A percentile compares a stretch with the other conserved stretches of the same genome.
phyloP scores from a whole-genome alignment of 2,113 vertebrate genomes.

The Alectura lathami region DNA sequence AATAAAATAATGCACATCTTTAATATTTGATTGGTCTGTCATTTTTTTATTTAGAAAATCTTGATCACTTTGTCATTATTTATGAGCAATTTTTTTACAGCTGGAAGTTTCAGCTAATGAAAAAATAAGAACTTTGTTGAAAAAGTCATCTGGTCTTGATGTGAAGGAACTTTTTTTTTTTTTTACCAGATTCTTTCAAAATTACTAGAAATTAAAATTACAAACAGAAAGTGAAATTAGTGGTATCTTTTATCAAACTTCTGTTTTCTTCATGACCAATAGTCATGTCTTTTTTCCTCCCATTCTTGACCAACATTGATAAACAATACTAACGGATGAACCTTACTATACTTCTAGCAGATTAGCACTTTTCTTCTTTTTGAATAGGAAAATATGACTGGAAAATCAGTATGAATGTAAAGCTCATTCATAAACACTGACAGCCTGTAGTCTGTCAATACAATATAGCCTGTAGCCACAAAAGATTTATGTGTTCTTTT shows the following conservation, averaged over 20 bases:
- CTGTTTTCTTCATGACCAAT: not conserved
- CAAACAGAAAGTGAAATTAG: not conserved
- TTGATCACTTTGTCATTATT: not conserved
- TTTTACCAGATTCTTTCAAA: not conserved
- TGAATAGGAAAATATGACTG: not conserved
- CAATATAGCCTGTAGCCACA: not conserved
- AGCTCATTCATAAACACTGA: not conserved
- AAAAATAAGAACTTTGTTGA: not conserved
- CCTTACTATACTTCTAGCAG: not conserved
- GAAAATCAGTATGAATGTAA: not conserved
- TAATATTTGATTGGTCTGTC: not conserved
- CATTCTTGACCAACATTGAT: not conserved
- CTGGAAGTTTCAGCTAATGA: not conserved
- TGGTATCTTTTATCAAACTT: not conserved
- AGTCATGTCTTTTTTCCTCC: not conserved
- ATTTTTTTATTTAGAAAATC: not conserved
- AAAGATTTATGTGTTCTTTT: not conserved
- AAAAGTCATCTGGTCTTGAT: not conserved
- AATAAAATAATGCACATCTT: not conserved
- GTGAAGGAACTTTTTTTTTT: not conserved
- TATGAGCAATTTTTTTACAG: not conserved
- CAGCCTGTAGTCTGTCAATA: too few relatives aligned
- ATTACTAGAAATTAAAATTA: not conserved
- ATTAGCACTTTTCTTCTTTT: not conserved
- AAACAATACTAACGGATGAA: not conserved